These are phyloP conservation scores for Paraescarpia echinospica DNA, from an alignment of 1,140 invertebrate genomes.

Conservation along the genomic window DNA sequence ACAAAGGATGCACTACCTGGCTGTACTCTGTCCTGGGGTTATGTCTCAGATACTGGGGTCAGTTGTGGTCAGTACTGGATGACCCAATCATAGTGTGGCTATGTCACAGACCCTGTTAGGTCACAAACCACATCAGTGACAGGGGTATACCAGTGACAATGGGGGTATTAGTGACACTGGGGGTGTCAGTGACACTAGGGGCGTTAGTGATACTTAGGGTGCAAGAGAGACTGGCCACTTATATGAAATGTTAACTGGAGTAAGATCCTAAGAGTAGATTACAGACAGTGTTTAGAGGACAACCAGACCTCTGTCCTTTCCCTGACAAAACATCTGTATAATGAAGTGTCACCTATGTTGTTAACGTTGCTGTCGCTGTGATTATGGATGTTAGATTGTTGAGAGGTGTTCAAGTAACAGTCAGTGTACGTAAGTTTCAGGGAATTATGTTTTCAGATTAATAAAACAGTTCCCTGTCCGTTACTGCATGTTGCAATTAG, in stretches of 20 bases:
- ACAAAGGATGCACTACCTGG: not conserved
- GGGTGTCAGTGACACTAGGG: not conserved
- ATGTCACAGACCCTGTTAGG: too few relatives aligned
- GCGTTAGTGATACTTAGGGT: not conserved
- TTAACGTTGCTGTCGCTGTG: not conserved
- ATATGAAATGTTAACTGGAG: not conserved
- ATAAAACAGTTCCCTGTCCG: not conserved
- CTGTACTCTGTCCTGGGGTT: not conserved
- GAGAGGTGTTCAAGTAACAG: not conserved
- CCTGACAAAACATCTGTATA: not conserved
- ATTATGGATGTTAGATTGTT: not conserved
- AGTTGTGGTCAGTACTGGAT: not conserved
- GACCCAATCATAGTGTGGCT: not conserved
- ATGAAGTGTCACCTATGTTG: not conserved
- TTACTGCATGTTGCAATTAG: not conserved
- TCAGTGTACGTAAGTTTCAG: not conserved
- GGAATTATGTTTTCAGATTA: not conserved
- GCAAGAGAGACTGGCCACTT: not conserved
- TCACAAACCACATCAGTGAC: too few relatives aligned
- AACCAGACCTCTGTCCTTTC: not conserved
- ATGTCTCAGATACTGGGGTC: not conserved
- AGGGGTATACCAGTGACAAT: too few relatives aligned
- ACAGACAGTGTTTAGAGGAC: not conserved
- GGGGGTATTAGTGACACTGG: too few relatives aligned
- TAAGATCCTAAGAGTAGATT: not conserved